Conservation (phyloP, 2,888 invertebrate species). For the Troides helena region DNA sequence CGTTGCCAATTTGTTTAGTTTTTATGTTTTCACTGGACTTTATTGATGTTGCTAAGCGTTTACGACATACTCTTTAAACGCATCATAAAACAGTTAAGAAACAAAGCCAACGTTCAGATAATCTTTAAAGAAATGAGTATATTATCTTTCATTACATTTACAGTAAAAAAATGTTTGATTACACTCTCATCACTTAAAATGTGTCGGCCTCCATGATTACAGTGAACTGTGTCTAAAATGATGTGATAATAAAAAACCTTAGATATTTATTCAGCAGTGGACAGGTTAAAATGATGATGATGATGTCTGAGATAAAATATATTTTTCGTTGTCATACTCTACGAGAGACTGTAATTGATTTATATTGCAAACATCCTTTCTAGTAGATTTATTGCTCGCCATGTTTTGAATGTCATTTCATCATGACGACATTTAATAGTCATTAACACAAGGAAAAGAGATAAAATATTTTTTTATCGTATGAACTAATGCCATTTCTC, state of each 20-base stretch:
- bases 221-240: no score
- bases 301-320: background rate
- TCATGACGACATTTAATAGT: background rate
- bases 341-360: background rate
- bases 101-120: slow-evolving; percentile 10
- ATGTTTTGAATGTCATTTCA: slow-evolving; percentile 7
- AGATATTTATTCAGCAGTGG: no score
- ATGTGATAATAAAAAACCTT: no score
- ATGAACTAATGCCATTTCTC: slow-evolving; percentile 1
- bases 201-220: no score
- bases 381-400: background rate
- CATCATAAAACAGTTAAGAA: slow-evolving; percentile 27
- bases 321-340: background rate
- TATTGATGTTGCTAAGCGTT: slow-evolving; percentile 18
- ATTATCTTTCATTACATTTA: slow-evolving; percentile 18
- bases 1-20: slow-evolving; percentile 12
- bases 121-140: slow-evolving; percentile 23
- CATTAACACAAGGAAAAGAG: background rate
- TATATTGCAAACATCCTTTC: background rate
- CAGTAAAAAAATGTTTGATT: slow-evolving; percentile 2
- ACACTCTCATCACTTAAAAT: background rate
- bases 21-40: slow-evolving; percentile 19
- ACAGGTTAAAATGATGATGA: no score
- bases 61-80: slow-evolving; percentile 22
- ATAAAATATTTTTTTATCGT: background rate